phyloP scores from a whole-genome alignment of 2,888 invertebrate genomes.

The Galerucella calmariensis region DNA sequence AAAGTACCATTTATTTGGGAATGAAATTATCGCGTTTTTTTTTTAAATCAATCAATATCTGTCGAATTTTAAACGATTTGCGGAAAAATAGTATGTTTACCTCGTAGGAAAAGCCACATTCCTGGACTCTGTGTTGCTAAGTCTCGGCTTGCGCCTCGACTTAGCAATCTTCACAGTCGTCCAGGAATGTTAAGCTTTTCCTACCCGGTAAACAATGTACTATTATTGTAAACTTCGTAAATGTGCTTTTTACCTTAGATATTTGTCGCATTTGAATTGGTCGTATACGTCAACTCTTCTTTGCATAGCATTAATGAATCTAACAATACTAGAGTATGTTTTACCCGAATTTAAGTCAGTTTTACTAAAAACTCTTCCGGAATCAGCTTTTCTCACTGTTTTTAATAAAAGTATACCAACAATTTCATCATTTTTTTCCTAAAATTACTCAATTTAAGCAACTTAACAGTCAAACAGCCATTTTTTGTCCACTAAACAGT shows the following conservation, averaged over 20 bases:
- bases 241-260: constrained; percentile 52
- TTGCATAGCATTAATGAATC: constrained; percentile 55
- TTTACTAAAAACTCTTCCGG: constrained; percentile 58
- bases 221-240: too few relatives aligned
- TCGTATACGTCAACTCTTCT: constrained; percentile 59
- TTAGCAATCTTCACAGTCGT: too few relatives aligned
- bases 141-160: too few relatives aligned
- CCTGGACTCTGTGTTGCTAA: too few relatives aligned
- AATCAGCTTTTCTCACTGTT: constrained; percentile 56
- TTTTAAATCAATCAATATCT: too few relatives aligned
- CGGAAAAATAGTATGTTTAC: too few relatives aligned
- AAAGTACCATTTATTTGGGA: too few relatives aligned
- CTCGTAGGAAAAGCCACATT: too few relatives aligned
- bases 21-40: too few relatives aligned
- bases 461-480: neutral
- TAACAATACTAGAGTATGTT: constrained; percentile 55
- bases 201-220: too few relatives aligned
- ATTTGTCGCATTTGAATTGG: constrained; percentile 56
- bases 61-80: too few relatives aligned
- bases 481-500: neutral
- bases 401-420: constrained; percentile 59
- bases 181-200: too few relatives aligned
- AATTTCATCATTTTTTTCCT: constrained; percentile 46
- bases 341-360: constrained; percentile 57
- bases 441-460: neutral